A percentile compares a stretch with the other conserved stretches of the same genome.
These are phyloP conservation scores for Axinella damicornis DNA, from an alignment of 37 sponge, comb jelly and placozoan genomes.

Conservation along the genomic window DNA sequence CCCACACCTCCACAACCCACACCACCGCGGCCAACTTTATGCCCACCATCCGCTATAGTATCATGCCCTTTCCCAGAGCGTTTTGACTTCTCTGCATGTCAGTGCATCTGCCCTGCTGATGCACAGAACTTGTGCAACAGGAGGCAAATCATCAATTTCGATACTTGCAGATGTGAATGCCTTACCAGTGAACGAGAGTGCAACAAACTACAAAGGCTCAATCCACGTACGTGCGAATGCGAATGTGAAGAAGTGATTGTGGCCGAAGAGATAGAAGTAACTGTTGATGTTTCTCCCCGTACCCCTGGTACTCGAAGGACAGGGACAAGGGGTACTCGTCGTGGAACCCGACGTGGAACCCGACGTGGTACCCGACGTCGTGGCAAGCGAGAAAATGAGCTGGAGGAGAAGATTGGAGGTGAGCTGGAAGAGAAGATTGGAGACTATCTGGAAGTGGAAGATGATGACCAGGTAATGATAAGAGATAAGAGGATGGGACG, in stretches of 20 bases:
- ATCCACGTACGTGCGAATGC: conserved; percentile 40
- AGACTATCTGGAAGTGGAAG: too few species aligned
- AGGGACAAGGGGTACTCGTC: too few species aligned
- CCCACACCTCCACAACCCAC: conserved; percentile 9
- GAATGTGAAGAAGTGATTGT: conserved; percentile 27
- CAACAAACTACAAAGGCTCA: conserved; percentile 17
- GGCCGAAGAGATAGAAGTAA: neutral
- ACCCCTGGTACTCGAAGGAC: neutral
- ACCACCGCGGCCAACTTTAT: neutral
- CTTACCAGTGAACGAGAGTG: neutral
- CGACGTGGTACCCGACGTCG: too few species aligned
- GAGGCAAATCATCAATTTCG: neutral
- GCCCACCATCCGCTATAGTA: conserved; percentile 5
- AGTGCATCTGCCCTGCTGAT: neutral
- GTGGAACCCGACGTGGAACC: neutral
- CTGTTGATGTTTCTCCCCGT: too few species aligned
- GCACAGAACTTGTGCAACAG: neutral
- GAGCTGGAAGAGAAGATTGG: too few species aligned
- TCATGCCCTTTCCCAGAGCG: conserved; percentile 6
- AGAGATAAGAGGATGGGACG: too few species aligned
- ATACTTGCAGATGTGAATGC: conserved; percentile 25
- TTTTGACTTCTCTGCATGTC: conserved; percentile 9
- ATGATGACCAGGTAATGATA: too few species aligned
- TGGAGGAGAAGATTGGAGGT: neutral
- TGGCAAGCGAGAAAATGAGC: too few species aligned